Conservation (phyloP, 1,140 invertebrate species). For the Drosophila funebris region DNA sequence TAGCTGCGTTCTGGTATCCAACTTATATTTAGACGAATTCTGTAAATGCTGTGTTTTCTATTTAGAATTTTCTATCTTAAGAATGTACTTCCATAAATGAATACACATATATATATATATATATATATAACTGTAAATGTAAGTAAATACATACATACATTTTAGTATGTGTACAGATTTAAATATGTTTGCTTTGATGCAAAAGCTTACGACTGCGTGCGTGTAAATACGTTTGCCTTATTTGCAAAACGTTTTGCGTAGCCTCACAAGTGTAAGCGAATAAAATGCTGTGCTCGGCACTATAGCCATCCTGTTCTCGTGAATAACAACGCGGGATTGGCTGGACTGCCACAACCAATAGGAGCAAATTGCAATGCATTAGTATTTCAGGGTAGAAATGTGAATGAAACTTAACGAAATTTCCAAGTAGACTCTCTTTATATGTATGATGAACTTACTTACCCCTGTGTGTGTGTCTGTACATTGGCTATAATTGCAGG, state of each 20-base stretch:
- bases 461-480: background rate
- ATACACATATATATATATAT: too few species aligned
- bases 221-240: background rate
- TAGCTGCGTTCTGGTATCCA: too few species aligned
- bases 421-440: background rate
- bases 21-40: too few species aligned
- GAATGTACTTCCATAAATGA: too few species aligned
- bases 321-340: constrained; percentile 42
- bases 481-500: constrained; percentile 87
- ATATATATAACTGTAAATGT: too few species aligned
- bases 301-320: constrained; percentile 42
- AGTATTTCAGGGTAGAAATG: constrained; percentile 21
- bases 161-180: too few species aligned
- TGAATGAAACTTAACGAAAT: constrained; percentile 8
- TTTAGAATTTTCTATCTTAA: too few species aligned
- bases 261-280: constrained; percentile 4
- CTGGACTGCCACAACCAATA: constrained; percentile 45
- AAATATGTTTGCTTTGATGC: too few species aligned
- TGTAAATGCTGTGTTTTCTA: too few species aligned
- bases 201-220: too few species aligned
- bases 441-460: background rate
- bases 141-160: too few species aligned
- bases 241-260: background rate
- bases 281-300: background rate
- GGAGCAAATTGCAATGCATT: constrained; percentile 3